These are phyloP conservation scores for Agrypnus murinus DNA, from an alignment of 2,888 invertebrate species.

Conservation along the genomic window DNA sequence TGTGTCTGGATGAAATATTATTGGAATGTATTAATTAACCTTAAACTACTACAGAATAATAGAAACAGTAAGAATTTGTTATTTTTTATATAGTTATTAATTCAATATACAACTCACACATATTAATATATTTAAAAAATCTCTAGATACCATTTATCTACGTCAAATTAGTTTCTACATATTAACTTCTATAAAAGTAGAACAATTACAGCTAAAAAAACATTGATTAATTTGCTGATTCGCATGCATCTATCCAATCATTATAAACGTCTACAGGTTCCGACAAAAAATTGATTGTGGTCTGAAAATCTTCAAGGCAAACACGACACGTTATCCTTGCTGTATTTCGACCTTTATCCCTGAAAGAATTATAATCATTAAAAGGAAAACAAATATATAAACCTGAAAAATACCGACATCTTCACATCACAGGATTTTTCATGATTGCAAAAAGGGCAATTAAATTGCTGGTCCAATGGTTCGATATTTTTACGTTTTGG, in stretches of 20 bases:
- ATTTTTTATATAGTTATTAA: too few relatives aligned
- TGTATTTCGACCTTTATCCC: slow-evolving; percentile 96
- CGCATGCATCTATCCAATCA: slow-evolving; percentile 99
- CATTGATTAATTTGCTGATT: slow-evolving; percentile 91
- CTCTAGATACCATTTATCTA: too few relatives aligned
- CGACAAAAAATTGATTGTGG: slow-evolving; percentile 95
- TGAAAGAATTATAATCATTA: slow-evolving; percentile 70
- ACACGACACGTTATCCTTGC: slow-evolving; percentile 96
- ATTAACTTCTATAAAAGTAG: too few relatives aligned
- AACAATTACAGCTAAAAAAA: too few relatives aligned
- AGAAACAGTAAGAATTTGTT: too few relatives aligned
- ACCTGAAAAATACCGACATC: slow-evolving; percentile 81
- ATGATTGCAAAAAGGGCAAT: slow-evolving; percentile 99
- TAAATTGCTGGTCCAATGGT: slow-evolving; percentile 96
- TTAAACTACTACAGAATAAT: too few relatives aligned
- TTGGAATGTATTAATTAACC: too few relatives aligned
- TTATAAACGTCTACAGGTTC: slow-evolving; percentile 99
- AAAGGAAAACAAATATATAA: not conserved
- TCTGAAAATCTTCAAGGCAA: slow-evolving; percentile 97
- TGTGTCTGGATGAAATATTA: too few relatives aligned
- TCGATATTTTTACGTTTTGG: slow-evolving; percentile 93
- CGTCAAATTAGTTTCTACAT: too few relatives aligned
- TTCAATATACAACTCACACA: too few relatives aligned
- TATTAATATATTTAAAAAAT: too few relatives aligned
- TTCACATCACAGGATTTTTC: slow-evolving; percentile 99